Evolutionary conservation across 2,888 invertebrate genomes (phyloP), one percentile per base, ranked within the genome.

Genomic region (Aproaerema taeniolella): DNA sequence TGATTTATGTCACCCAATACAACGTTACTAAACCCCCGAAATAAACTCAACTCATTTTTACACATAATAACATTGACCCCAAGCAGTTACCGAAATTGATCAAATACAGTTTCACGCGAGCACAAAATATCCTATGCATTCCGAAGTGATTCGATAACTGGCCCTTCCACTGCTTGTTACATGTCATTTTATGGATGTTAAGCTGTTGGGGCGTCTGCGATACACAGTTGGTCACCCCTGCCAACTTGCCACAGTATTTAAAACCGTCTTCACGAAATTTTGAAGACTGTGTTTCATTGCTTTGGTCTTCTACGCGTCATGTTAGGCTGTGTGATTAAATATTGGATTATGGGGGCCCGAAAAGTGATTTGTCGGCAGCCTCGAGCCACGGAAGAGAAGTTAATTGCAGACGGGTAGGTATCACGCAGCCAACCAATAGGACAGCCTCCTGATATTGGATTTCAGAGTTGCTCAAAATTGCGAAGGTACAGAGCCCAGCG

Each of bases 401-500:
- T 79, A 81, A 82, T 82, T 76, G 73, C 70, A 55, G 53, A 52
- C 61, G 75, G 72, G 74, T 75, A 78, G 81, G 79, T 72, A 74
- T 71, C 73, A 70, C 58, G 46, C 53, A 65, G 52, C 66, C 73
- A 55, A 70, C 83, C 83, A 81, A 82, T 82, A 67, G 82, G 76
- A 73, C 55, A 61, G 58, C 55, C 69, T 47, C 49, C 39, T 51
- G 47, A 58, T 72, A 79, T 79, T 73, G 61, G 61, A 67, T 67
- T 20, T 40, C 25, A 35, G 35, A 35, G 35, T n/a, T n/a, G n/a
- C n/a, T n/a, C n/a, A n/a, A n/a, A n/a, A n/a, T n/a, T n/a, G n/a
- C n/a, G n/a, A n/a, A n/a, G n/a, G n/a, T n/a, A n/a, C n/a, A n/a
- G n/a, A n/a, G n/a, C n/a, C n/a, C n/a, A n/a, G n/a, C n/a, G n/a